A percentile compares a stretch with the other conserved stretches of the same genome.
phyloP scores from a whole-genome alignment of 2,113 vertebrate species.

The Blennius ocellaris region DNA sequence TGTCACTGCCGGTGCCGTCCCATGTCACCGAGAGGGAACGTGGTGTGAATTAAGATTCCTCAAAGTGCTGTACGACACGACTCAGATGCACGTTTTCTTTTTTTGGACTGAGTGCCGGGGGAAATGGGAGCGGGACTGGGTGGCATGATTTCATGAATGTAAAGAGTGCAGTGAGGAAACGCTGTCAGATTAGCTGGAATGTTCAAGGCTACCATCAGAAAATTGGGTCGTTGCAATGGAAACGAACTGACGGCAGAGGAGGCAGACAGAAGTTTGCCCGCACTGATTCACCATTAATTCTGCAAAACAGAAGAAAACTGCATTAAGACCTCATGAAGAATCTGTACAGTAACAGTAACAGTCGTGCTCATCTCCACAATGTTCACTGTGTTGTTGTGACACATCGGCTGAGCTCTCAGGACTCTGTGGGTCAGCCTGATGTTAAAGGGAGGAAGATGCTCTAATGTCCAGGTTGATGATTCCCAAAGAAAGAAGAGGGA shows the following conservation, averaged over 20 bases:
- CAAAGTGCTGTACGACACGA: constrained; percentile 40
- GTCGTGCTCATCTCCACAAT: too few species aligned
- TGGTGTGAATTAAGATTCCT: constrained; percentile 53
- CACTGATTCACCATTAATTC: neutral
- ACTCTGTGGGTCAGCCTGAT: too few species aligned
- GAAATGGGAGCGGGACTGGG: constrained; percentile 2
- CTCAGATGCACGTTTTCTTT: constrained; percentile 22
- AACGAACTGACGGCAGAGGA: neutral
- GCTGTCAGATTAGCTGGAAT: constrained; percentile 31
- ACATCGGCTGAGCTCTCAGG: too few species aligned
- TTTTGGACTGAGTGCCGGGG: constrained; percentile 33
- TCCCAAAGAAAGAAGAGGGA: too few species aligned
- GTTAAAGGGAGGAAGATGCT: too few species aligned
- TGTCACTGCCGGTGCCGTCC: constrained; percentile 39
- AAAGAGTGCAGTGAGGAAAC: constrained; percentile 19
- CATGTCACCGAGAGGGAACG: constrained; percentile 36
- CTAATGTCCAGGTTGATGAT: too few species aligned
- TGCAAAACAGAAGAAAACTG: neutral
- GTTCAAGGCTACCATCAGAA: constrained; percentile 10
- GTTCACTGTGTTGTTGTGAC: too few species aligned
- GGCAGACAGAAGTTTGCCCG: neutral
- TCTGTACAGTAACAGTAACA: too few species aligned
- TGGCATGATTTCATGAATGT: constrained; percentile 35
- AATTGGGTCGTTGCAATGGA: constrained; percentile 5
- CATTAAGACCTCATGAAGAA: neutral